Conservation (phyloP, 2,888 invertebrate species). For the Thereva unica region DNA sequence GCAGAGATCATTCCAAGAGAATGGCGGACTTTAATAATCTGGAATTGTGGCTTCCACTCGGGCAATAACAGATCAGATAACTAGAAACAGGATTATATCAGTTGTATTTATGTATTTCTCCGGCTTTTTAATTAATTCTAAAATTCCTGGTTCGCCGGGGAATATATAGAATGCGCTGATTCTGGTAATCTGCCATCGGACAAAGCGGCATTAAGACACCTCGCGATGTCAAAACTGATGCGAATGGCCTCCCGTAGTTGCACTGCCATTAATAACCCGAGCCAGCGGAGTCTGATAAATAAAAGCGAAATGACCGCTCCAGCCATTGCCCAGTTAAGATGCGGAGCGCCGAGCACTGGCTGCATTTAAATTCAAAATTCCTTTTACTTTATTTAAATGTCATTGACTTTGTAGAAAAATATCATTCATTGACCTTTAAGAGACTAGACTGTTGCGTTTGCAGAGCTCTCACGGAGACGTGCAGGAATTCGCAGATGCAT, state of each 20-base stretch:
- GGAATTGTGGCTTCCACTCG: too few relatives aligned
- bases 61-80: too few relatives aligned
- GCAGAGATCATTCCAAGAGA: too few relatives aligned
- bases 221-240: conserved; percentile 16
- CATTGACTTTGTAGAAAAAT: conserved; percentile 41
- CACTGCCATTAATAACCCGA: conserved; percentile 17
- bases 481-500: conserved; percentile 23
- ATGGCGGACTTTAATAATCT: too few relatives aligned
- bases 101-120: too few relatives aligned
- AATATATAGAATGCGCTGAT: too few relatives aligned
- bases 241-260: conserved; percentile 20
- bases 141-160: too few relatives aligned
- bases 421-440: conserved; percentile 40
- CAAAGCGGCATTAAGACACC: neutral
- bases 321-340: neutral
- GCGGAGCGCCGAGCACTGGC: conserved; percentile 23
- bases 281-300: conserved; percentile 13
- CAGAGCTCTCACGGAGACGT: neutral
- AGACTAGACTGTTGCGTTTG: conserved; percentile 29
- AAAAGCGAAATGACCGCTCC: conserved; percentile 13
- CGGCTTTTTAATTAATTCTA: too few relatives aligned
- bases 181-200: neutral
- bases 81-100: too few relatives aligned
- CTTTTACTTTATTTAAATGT: conserved; percentile 42
- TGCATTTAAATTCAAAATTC: conserved; percentile 36